These are phyloP conservation scores for Fopius arisanus DNA, from an alignment of 1,140 invertebrate species.

Conservation along the genomic window DNA sequence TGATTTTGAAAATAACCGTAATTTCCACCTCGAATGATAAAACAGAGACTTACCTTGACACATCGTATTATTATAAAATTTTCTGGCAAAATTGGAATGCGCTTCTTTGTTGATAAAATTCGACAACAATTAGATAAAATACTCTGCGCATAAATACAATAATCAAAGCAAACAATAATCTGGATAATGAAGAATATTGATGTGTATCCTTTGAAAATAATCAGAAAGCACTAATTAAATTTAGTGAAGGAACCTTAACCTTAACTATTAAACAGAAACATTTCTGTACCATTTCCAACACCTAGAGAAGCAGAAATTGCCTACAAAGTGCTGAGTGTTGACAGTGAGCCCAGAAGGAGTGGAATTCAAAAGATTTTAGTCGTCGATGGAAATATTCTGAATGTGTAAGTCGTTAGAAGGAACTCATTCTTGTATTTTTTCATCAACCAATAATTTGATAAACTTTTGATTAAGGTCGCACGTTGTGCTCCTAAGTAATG, in stretches of 20 bases:
- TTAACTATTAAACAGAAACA: slow-evolving; percentile 35
- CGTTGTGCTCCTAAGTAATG: too few species aligned
- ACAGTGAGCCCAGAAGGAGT: slow-evolving; percentile 77
- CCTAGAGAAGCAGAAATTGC: slow-evolving; percentile 74
- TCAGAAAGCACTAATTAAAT: not conserved
- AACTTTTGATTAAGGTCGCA: too few species aligned
- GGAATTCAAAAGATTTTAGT: slow-evolving; percentile 71
- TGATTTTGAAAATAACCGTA: too few species aligned
- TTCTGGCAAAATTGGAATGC: too few species aligned
- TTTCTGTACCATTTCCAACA: slow-evolving; percentile 71
- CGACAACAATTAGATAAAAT: not conserved
- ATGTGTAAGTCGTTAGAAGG: slow-evolving; percentile 65
- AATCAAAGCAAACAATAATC: not conserved
- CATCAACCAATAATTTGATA: too few species aligned
- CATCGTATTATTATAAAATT: too few species aligned
- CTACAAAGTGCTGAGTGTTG: slow-evolving; percentile 77
- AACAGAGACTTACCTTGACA: too few species aligned
- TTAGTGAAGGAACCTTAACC: slow-evolving; percentile 24
- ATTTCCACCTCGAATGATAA: too few species aligned
- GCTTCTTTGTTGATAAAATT: too few species aligned
- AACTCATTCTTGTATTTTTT: too few species aligned
- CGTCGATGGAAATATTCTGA: slow-evolving; percentile 68
- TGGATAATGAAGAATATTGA: slow-evolving; percentile 45
- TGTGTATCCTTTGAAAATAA: slow-evolving; percentile 50
- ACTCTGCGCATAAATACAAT: not conserved